Conservation (phyloP, 1,140 invertebrate species). For the Camponotus vicinus region DNA sequence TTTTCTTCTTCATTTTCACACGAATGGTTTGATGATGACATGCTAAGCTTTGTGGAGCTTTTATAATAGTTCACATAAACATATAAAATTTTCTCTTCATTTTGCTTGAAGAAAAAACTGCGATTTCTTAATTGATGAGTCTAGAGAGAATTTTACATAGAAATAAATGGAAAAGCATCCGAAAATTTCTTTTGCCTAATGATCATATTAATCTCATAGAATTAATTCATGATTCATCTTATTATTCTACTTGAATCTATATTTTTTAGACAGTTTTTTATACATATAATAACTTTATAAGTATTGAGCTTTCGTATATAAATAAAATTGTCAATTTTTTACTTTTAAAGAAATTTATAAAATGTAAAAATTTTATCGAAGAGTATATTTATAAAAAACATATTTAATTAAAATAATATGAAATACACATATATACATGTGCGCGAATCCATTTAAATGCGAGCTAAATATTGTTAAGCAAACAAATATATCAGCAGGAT, state of each 20-base stretch:
- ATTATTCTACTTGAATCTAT: not conserved
- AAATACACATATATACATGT: not conserved
- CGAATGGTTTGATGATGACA: not conserved
- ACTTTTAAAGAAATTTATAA: not conserved
- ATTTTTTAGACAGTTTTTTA: not conserved
- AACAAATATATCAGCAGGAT: not conserved
- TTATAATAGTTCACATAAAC: not conserved
- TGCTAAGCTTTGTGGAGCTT: not conserved
- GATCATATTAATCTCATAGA: not conserved
- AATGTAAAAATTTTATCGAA: not conserved
- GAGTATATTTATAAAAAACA: not conserved
- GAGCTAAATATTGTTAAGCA: not conserved
- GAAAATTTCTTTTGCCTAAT: no score
- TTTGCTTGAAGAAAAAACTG: not conserved
- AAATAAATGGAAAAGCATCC: not conserved
- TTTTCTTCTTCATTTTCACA: not conserved
- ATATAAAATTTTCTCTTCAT: not conserved
- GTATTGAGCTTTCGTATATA: not conserved
- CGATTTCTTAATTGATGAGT: not conserved
- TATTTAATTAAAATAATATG: conserved; percentile 13
- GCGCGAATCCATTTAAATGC: not conserved
- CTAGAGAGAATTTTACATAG: conserved; percentile 11
- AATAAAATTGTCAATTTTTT: conserved; percentile 11
- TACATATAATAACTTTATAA: not conserved
- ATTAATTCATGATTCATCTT: not conserved